Evolutionary conservation across 2,113 vertebrate genomes (phyloP).

Genomic region (Corvus hawaiiensis): DNA sequence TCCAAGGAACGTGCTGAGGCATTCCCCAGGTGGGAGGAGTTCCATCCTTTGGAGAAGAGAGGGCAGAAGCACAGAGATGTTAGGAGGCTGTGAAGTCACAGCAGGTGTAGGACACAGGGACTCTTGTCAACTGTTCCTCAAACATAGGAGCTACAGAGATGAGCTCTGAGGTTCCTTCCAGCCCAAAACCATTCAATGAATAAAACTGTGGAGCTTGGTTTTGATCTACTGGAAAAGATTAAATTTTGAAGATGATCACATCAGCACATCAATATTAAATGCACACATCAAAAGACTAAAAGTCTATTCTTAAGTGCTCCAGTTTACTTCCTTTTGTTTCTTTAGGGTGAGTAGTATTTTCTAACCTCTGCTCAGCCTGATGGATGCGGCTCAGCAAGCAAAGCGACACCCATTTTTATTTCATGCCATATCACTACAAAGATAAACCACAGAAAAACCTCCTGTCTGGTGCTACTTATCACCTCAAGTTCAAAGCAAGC

Average conservation of each 20-base stretch:
- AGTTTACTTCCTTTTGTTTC: background rate
- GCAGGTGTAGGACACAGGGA: rapidly evolving
- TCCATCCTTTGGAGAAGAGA: rapidly evolving
- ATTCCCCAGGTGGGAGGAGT: rapidly evolving
- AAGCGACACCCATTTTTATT: background rate
- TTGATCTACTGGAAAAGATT: background rate
- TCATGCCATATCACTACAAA: background rate
- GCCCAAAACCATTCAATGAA: background rate
- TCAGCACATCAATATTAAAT: background rate
- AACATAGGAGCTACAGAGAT: rapidly evolving
- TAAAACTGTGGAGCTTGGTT: background rate
- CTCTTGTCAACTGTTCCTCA: background rate
- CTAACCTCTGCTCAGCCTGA: background rate
- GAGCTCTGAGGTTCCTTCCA: background rate
- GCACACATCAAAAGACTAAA: background rate
- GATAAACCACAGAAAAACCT: background rate
- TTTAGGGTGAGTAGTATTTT: background rate
- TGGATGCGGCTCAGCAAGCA: background rate
- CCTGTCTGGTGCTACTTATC: background rate
- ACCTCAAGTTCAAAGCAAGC: background rate
- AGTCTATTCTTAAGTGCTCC: background rate
- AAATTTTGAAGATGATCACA: background rate
- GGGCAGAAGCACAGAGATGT: background rate
- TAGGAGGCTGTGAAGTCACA: rapidly evolving
- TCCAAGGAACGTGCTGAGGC: rapidly evolving